Conservation (phyloP, 2,888 invertebrate species). For the Hartigia nigra region DNA sequence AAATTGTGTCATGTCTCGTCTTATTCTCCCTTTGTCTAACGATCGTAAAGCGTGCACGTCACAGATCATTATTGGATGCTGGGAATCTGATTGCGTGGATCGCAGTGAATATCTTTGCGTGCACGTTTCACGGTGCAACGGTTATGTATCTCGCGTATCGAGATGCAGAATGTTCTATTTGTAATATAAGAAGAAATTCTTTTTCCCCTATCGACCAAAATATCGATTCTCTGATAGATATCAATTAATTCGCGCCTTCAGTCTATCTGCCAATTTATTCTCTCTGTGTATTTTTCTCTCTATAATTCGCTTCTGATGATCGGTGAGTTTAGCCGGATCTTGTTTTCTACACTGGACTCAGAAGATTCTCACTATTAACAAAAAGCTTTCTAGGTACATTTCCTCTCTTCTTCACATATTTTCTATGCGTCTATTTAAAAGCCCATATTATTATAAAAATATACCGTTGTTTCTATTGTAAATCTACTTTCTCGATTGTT, state of each 20-base stretch:
- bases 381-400: constrained; percentile 63
- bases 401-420: constrained; percentile 33
- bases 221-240: neutral
- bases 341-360: constrained; percentile 64
- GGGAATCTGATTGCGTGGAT: neutral
- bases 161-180: neutral
- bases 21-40: neutral
- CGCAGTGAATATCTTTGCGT: neutral
- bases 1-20: neutral
- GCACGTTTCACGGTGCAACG: neutral
- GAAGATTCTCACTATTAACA: constrained; percentile 64
- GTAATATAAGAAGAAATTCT: neutral
- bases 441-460: constrained; percentile 9
- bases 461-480: neutral
- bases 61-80: neutral
- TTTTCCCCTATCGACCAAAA: neutral
- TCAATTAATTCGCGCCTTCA: neutral
- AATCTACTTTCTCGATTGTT: neutral
- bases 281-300: constrained; percentile 55
- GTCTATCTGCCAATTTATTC: constrained; percentile 46
- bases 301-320: constrained; percentile 59
- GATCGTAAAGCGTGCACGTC: neutral
- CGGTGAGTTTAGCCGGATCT: constrained; percentile 63
- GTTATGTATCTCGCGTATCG: neutral
- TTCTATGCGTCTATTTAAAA: neutral